Evolutionary conservation across 2,888 invertebrate species (phyloP).

Genomic region (Ariolimax columbianus): DNA sequence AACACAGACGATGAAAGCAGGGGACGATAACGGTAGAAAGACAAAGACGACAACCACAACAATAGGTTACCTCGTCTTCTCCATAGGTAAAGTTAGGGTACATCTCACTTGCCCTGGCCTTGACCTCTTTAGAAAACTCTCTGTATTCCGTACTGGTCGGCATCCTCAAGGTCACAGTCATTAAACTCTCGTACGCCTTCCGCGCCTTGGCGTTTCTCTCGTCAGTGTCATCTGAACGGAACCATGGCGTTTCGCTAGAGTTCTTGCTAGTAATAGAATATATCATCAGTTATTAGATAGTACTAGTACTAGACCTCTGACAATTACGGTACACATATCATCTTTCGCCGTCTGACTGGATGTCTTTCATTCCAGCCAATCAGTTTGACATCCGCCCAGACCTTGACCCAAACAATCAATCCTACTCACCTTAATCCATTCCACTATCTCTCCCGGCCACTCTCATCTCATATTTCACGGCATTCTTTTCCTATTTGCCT

Average conservation of each 20-base stretch:
- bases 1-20: too few species aligned
- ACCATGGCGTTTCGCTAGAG: slow-evolving; percentile 87
- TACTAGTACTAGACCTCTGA: background rate
- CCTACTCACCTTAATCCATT: too few species aligned
- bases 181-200: slow-evolving; percentile 76
- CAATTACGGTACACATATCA: too few species aligned
- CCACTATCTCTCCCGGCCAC: too few species aligned
- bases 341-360: too few species aligned
- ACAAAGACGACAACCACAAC: too few species aligned
- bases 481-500: too few species aligned
- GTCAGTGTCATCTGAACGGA: slow-evolving; percentile 86
- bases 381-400: too few species aligned
- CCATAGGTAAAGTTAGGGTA: slow-evolving; percentile 75
- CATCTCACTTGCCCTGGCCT: slow-evolving; percentile 69
- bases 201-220: slow-evolving; percentile 86
- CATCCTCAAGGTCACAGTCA: slow-evolving; percentile 77
- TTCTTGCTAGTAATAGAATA: slow-evolving; percentile 69
- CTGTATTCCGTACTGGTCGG: slow-evolving; percentile 75
- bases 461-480: too few species aligned
- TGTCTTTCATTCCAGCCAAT: too few species aligned
- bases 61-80: slow-evolving; percentile 76
- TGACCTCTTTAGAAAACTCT: slow-evolving; percentile 75
- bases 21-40: too few species aligned
- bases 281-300: background rate
- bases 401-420: too few species aligned